Percentiles rank a stretch among this genome's conserved stretches.
phyloP scores from a whole-genome alignment of 2,113 vertebrate species.

The Chlorocebus sabaeus region DNA sequence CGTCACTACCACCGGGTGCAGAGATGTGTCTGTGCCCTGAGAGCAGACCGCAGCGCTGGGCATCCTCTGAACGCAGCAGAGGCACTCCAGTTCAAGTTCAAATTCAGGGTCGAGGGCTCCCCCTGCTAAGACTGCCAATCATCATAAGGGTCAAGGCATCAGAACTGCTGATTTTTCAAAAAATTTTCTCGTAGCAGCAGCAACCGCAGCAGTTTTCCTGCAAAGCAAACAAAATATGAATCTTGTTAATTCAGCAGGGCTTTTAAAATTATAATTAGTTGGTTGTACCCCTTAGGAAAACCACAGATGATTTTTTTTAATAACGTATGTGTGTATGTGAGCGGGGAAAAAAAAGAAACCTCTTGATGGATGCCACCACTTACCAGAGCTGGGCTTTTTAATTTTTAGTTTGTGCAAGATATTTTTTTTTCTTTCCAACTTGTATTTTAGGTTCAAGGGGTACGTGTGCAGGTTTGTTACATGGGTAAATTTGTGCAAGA shows the following conservation, averaged over 20 bases:
- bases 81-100: constrained; percentile 68
- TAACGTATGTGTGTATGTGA: constrained; percentile 54
- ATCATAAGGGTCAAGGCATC: constrained; percentile 76
- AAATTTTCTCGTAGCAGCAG: constrained; percentile 81
- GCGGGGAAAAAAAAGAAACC: background rate
- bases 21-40: constrained; percentile 32
- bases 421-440: constrained; percentile 21
- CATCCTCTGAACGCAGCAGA: background rate
- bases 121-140: constrained; percentile 80
- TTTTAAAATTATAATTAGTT: constrained; percentile 79
- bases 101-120: constrained; percentile 81
- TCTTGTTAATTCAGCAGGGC: constrained; percentile 82
- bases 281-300: constrained; percentile 76
- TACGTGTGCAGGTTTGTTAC: too few species aligned
- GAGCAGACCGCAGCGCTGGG: background rate
- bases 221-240: constrained; percentile 84
- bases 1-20: background rate
- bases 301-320: constrained; percentile 70
- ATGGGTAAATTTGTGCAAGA: background rate
- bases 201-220: constrained; percentile 86
- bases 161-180: constrained; percentile 84
- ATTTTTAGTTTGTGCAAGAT: constrained; percentile 36
- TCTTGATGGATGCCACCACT: constrained; percentile 56
- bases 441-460: too few species aligned
- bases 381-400: constrained; percentile 5